phyloP scores from a whole-genome alignment of 2,888 invertebrate species.

The Cosmopolites sordidus region DNA sequence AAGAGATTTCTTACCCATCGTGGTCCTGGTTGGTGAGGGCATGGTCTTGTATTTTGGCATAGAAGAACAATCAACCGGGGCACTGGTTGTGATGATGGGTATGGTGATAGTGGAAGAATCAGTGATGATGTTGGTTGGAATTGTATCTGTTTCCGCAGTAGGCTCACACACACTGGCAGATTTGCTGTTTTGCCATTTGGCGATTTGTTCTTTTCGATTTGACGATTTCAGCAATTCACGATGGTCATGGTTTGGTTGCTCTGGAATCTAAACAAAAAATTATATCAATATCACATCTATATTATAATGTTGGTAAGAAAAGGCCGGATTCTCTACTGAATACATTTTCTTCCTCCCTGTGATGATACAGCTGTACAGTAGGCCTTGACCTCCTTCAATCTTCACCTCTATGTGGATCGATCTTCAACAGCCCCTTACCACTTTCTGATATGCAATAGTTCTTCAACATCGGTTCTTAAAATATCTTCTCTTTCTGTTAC shows the following conservation, averaged over 20 bases:
- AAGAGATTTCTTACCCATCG: not conserved
- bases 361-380: no score
- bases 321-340: no score
- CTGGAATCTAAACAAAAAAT: no score
- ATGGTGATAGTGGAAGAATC: conserved; percentile 55
- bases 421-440: no score
- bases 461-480: no score
- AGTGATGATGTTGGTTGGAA: conserved; percentile 49
- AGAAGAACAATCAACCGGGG: conserved; percentile 32
- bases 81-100: conserved; percentile 49
- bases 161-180: conserved; percentile 38
- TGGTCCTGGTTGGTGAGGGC: conserved; percentile 52
- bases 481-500: no score
- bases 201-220: conserved; percentile 28
- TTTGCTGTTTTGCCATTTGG: conserved; percentile 41
- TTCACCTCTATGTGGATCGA: no score
- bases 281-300: no score
- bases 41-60: conserved; percentile 56
- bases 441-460: no score
- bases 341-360: no score
- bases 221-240: conserved; percentile 38
- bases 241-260: conserved; percentile 30
- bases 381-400: no score
- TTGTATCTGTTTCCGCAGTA: conserved; percentile 18
- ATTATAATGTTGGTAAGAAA: no score